These are phyloP conservation scores for Hippolais icterina DNA, from an alignment of 2,113 vertebrate genomes.

Conservation along the genomic window DNA sequence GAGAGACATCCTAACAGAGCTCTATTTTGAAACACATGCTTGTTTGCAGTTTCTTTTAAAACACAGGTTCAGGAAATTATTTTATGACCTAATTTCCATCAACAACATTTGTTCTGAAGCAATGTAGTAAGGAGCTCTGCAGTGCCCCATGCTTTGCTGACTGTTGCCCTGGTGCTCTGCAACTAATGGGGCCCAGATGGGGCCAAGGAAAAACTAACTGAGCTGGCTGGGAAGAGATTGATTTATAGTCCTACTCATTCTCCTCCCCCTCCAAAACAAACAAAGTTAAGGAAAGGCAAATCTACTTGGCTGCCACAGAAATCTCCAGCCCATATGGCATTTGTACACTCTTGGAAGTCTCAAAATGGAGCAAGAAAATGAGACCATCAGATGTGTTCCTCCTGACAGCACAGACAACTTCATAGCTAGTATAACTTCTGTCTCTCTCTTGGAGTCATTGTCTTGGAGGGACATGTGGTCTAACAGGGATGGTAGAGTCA, in stretches of 20 bases:
- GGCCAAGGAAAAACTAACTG: not conserved
- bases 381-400: not conserved
- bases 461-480: not conserved
- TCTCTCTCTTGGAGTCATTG: not conserved
- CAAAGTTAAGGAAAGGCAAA: not conserved
- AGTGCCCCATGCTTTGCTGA: not conserved
- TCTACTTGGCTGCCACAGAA: not conserved
- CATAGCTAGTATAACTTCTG: not conserved
- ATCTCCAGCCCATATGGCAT: not conserved
- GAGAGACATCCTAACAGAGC: not conserved
- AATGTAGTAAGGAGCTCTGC: not conserved
- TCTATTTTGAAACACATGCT: not conserved
- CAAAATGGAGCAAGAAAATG: not conserved
- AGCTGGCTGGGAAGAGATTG: not conserved
- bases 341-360: not conserved
- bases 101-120: not conserved
- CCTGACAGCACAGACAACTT: not conserved
- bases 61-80: slow-evolving; percentile 16
- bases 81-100: slow-evolving; percentile 14
- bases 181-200: slow-evolving; percentile 43
- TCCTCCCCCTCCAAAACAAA: slow-evolving; percentile 2
- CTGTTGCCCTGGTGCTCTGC: not conserved
- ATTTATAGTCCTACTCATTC: slow-evolving; percentile 33
- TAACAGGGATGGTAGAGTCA: not conserved
- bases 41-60: not conserved